Evolutionary conservation across 1,140 invertebrate genomes (phyloP).

Genomic region (Dendroctonus ponderosae): DNA sequence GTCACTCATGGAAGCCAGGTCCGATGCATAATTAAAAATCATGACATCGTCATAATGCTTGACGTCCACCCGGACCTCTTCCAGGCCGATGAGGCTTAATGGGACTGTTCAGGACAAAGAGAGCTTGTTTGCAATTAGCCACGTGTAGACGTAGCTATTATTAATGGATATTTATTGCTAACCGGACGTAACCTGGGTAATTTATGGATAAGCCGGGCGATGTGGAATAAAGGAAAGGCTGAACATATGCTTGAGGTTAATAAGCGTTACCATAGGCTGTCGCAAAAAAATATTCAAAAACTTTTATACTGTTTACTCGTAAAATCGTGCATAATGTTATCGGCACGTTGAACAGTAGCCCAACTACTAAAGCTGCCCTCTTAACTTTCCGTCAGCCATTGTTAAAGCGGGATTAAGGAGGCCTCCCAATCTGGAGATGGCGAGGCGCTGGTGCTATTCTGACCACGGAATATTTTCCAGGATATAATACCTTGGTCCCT

Average conservation of each 20-base stretch:
- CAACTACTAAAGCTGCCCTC: not conserved
- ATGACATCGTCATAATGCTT: no score
- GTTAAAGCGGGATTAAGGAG: conserved; percentile 12
- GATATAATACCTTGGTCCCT: conserved; percentile 25
- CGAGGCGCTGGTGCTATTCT: conserved; percentile 4
- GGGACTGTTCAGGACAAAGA: not conserved
- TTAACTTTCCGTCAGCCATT: conserved; percentile 11
- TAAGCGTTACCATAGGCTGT: no score
- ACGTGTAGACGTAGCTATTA: not conserved
- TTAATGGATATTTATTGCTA: conserved; percentile 1
- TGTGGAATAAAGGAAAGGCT: no score
- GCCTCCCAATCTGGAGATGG: conserved; percentile 11
- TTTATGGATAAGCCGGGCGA: no score
- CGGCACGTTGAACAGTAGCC: not conserved
- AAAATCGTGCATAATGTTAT: no score
- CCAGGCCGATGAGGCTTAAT: no score
- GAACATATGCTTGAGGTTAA: no score
- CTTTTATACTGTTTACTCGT: no score
- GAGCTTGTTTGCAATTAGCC: not conserved
- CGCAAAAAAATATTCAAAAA: no score
- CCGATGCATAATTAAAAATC: no score
- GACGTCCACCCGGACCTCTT: no score
- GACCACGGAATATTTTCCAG: conserved; percentile 28
- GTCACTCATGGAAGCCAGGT: no score
- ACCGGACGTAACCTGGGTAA: not conserved